phyloP scores from a whole-genome alignment of 2,888 invertebrate species.

The Piscicola geometra region DNA sequence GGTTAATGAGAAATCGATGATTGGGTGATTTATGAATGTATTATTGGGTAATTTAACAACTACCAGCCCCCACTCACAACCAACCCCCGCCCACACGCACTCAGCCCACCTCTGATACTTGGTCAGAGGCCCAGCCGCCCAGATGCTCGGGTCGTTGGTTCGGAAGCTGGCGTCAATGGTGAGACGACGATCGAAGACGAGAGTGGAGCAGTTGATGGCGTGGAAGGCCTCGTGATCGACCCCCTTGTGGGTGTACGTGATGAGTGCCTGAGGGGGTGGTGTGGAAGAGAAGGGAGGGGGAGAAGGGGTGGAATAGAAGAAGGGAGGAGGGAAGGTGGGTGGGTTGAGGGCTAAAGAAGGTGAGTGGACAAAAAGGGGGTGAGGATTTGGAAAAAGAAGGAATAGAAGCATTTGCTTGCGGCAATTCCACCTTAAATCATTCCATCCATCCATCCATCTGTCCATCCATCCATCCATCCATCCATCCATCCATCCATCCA shows the following conservation, averaged over 20 bases:
- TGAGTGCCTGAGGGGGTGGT: not conserved
- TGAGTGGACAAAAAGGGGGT: too few species aligned
- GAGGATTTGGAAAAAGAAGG: too few species aligned
- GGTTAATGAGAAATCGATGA: too few species aligned
- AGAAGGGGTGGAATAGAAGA: not conserved
- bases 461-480: too few species aligned
- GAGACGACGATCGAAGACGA: constrained; percentile 56
- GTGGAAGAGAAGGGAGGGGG: not conserved
- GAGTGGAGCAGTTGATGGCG: constrained; percentile 53
- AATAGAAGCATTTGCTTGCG: too few species aligned
- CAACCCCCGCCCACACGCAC: not conserved
- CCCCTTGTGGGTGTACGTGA: constrained; percentile 23
- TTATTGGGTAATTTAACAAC: too few species aligned
- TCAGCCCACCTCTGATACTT: constrained; percentile 54
- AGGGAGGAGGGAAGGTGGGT: not conserved
- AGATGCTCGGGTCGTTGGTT: constrained; percentile 55
- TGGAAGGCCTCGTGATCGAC: constrained; percentile 32
- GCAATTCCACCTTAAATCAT: too few species aligned
- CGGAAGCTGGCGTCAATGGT: constrained; percentile 56
- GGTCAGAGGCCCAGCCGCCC: constrained; percentile 55
- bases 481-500: too few species aligned
- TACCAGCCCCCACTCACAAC: too few species aligned
- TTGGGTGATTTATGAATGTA: too few species aligned
- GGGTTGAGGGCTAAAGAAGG: not conserved
- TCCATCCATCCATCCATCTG: too few species aligned